phyloP scores from a whole-genome alignment of 2,797 vertebrate genomes.

The Thaleichthys pacificus region DNA sequence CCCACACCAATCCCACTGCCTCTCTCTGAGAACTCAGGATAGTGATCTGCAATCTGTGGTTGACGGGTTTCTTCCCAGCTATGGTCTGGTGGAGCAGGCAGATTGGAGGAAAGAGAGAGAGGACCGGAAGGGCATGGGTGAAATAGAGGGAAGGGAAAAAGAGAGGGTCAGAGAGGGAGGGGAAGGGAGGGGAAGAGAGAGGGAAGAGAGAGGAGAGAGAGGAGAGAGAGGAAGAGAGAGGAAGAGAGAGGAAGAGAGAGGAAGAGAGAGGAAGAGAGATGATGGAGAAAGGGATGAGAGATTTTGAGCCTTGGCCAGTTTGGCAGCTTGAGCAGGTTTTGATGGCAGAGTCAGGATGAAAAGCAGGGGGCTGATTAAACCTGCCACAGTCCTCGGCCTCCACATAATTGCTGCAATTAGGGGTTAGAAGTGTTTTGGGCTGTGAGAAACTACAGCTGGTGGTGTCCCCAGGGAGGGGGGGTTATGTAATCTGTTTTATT shows the following conservation, averaged over 20 bases:
- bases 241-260: slow-evolving; percentile 10
- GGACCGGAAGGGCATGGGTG: too few relatives aligned
- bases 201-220: background rate
- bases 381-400: background rate
- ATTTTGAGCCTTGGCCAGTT: background rate
- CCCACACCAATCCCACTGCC: too few relatives aligned
- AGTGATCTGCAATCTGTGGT: too few relatives aligned
- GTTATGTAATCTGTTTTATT: background rate
- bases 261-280: background rate
- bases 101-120: too few relatives aligned
- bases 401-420: background rate
- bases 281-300: background rate
- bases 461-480: background rate
- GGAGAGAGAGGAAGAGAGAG: background rate
- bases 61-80: too few relatives aligned
- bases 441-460: too few relatives aligned
- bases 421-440: background rate
- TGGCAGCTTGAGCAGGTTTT: background rate
- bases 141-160: too few relatives aligned
- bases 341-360: background rate
- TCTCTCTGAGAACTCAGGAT: too few relatives aligned
- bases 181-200: background rate
- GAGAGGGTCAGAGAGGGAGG: slow-evolving; percentile 25
- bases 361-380: background rate
- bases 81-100: too few relatives aligned